Conservation (phyloP, 1,140 invertebrate genomes). For the Drosophila pruinosa region DNA sequence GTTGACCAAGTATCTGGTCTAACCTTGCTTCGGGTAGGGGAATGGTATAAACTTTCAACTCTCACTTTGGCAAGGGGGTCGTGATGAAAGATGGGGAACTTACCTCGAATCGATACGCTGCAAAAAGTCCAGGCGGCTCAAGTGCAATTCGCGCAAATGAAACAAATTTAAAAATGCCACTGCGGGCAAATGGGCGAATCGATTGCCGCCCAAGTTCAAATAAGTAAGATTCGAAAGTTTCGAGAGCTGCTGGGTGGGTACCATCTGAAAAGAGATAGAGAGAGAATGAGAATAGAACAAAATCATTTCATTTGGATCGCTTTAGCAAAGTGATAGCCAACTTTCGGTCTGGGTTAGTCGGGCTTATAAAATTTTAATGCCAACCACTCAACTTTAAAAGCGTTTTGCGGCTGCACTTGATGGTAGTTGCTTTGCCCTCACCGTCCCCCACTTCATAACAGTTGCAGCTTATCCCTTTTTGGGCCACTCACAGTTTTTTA, state of each 20-base stretch:
- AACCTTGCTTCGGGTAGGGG: neutral
- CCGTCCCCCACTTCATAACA: neutral
- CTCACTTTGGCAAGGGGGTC: conserved; percentile 12
- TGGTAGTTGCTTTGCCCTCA: conserved; percentile 9
- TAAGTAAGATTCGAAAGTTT: conserved; percentile 89
- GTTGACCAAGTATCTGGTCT: neutral
- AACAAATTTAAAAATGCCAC: conserved; percentile 92
- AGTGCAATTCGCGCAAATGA: conserved; percentile 88
- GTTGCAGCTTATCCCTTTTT: neutral
- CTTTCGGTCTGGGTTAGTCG: conserved; percentile 23
- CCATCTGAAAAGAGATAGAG: conserved; percentile 71
- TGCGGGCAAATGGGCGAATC: conserved; percentile 87
- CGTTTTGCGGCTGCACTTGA: conserved; percentile 56
- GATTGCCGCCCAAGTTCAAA: conserved; percentile 90
- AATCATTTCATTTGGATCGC: conserved; percentile 42
- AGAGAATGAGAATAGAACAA: neutral
- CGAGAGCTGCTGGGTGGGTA: conserved; percentile 89
- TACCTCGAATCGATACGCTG: conserved; percentile 86
- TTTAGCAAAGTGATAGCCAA: conserved; percentile 50
- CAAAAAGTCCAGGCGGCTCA: conserved; percentile 87
- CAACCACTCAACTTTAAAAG: conserved; percentile 61
- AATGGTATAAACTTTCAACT: conserved; percentile 12
- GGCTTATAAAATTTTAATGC: conserved; percentile 65
- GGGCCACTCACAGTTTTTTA: conserved; percentile 17
- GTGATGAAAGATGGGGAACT: conserved; percentile 41